Evolutionary conservation across 2,113 vertebrate species (phyloP), one percentile per base, ranked within the genome.

Genomic region (Hiodon alosoides): DNA sequence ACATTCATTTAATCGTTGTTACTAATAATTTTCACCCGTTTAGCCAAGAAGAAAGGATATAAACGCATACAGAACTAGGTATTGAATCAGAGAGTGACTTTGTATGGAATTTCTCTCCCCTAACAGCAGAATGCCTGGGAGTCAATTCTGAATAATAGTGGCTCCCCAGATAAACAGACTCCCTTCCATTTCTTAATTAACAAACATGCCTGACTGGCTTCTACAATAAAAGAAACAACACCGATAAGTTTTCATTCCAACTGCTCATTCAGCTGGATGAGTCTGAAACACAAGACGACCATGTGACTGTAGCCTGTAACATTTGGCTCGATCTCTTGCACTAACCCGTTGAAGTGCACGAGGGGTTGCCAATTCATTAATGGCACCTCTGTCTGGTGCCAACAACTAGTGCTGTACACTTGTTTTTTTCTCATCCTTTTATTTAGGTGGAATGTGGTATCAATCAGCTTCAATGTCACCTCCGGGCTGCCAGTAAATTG

Each of bases 21-120:
- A 57, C 57, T 72, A 47, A 9, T 59, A 6, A 2, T 47, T 59
- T 72, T 11, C 5, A 52, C 57, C 3, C 7, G 7, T 31, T 71
- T 72, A 47, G 46, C 7, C 57, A 69, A 62, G 13, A 72, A 61
- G 14, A 72, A 72, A 61, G 47, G 4, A 58, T 8, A 61, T 72
- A 72, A 62, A 51, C 51, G 58, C 13, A 61, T 71, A 71, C 17
- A 17, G 69, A 71, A 48, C 52, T 6, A 55, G 5, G 14, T 7
- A 9, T 55, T 31, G 7, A 17, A 71, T 57, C 53, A 13, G 52
- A 31, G 13, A 14, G n/a, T 71, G 64, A 11, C 69, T 57, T 8
- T 55, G 69, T n/a, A 69, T 55, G n/a, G 69, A 57, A 31, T 17
- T 31, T 3, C 53, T 71, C 52, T 17, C 48, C 50, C 51, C 48